Evolutionary conservation across 2,113 vertebrate species (phyloP).

Genomic region (Phaethon lepturus): DNA sequence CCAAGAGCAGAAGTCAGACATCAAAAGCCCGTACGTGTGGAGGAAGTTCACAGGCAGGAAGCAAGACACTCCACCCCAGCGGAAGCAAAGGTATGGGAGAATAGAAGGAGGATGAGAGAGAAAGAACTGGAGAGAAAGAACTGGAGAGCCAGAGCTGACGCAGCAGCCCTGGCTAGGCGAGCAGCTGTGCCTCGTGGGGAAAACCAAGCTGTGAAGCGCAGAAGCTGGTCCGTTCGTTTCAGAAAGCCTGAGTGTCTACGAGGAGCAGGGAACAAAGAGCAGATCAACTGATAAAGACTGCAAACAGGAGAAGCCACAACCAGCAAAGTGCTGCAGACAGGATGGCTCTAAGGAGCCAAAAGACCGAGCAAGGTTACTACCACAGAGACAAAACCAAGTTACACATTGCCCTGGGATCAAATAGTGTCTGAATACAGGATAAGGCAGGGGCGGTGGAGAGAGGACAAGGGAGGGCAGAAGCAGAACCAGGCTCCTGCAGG

Average conservation of each 20-base stretch:
- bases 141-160: background rate
- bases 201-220: background rate
- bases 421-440: rapidly evolving
- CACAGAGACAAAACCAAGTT: background rate
- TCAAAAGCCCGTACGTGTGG: background rate
- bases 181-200: background rate
- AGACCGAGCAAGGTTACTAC: background rate
- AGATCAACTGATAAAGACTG: background rate
- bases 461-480: background rate
- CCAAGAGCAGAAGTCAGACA: background rate
- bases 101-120: background rate
- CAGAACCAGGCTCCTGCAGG: background rate
- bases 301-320: background rate
- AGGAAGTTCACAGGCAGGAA: background rate
- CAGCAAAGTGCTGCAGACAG: background rate
- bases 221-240: background rate
- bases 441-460: background rate
- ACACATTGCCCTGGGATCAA: background rate
- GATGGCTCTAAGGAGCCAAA: background rate
- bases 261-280: background rate
- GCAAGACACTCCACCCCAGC: background rate
- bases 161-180: background rate
- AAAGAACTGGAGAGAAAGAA: background rate
- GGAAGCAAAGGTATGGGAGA: background rate
- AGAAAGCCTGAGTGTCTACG: background rate